phyloP scores from a whole-genome alignment of 2,797 vertebrate genomes.

The Lithobates sylvaticus region DNA sequence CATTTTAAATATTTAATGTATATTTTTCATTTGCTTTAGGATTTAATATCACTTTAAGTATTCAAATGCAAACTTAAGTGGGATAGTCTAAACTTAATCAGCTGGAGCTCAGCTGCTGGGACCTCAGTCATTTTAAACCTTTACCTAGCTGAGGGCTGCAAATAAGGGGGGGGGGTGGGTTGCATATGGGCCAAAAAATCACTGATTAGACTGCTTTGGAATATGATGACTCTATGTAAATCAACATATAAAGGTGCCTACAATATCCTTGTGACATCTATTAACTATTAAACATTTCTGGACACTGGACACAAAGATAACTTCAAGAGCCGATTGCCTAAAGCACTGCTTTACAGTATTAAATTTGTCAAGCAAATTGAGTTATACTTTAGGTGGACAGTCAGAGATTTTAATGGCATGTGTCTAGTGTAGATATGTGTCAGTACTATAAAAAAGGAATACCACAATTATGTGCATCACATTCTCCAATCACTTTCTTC shows the following conservation, averaged over 20 bases:
- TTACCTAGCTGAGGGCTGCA: background rate
- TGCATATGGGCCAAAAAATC: no score
- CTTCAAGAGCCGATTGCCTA: background rate
- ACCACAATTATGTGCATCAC: background rate
- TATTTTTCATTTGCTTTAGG: no score
- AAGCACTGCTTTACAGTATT: background rate
- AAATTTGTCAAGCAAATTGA: background rate
- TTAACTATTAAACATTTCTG: background rate
- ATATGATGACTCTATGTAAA: no score
- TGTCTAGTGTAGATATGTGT: background rate
- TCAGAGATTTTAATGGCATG: background rate
- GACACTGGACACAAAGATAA: background rate
- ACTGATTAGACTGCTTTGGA: no score
- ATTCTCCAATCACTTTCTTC: background rate
- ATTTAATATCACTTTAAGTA: no score
- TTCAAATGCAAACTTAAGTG: no score
- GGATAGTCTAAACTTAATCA: no score
- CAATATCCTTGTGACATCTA: background rate
- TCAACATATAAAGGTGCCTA: background rate
- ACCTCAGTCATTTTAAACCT: background rate
- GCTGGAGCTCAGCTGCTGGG: background rate
- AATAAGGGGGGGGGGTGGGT: no score
- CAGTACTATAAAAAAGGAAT: background rate
- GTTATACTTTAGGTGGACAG: background rate
- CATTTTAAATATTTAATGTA: no score